Evolutionary conservation across 2,888 invertebrate genomes (phyloP), one percentile per base, ranked within the genome.

Genomic region (Epirrita christyi): DNA sequence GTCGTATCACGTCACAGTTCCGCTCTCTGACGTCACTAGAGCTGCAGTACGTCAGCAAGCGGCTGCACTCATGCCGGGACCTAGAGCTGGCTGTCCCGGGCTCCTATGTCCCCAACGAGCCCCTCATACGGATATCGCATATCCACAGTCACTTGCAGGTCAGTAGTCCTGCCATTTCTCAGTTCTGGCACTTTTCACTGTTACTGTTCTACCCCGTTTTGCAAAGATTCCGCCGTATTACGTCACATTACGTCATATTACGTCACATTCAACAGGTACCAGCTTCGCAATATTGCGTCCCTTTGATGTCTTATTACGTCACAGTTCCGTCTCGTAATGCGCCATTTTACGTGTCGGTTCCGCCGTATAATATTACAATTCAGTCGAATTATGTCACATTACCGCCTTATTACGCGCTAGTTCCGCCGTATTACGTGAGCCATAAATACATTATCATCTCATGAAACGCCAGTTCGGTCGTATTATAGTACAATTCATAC

Each of bases 11-110:
- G 96, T 63, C 98, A 0, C 97, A 97, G 86, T 93, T 99, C 72
- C 98, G 98, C 0, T 96, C 97, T 72, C 87, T 98, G 47, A 97
- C 97, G 1, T 96, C 97, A 29, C 90, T 98, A 47, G 98, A 98
- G 82, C 88, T 98, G 69, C 98, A 98, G 76, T 98, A 99, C 83
- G 99, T 99, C 6, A 98, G 98, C 63, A 98, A 98, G 2, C 96
- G 97, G 68, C 91, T 99, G 64, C 93, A 98, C 70, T 93, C 95
- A 38, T 98, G 98, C 81, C 94, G 96, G 64, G 97, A 98, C 85
- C 92, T 98, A 70, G 98, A 99, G 86, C 90, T 99, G 44, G 98
- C 98, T 0, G 98, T 99, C 8, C 99, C 99, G 0, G 99, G 99
- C 28, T 98, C 98, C n/a, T 99, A 99, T 80, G 97, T 97, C 76